Base-by-base conservation (phyloP, 2,113 vertebrate species). In the Sarotherodon lohbergeri region DNA sequence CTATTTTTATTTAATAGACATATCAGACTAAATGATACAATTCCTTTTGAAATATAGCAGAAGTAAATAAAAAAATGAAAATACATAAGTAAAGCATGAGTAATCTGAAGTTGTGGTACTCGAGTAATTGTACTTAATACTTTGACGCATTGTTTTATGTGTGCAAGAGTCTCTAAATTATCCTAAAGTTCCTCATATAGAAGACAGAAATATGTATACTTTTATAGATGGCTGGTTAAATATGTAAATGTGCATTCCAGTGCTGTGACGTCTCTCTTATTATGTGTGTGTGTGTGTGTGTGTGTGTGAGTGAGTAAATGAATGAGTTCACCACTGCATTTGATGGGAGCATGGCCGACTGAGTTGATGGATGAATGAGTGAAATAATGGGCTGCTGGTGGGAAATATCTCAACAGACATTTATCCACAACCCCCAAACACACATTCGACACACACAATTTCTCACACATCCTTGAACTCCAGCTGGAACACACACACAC, bases 381-480 rank as follows among this genome's bases (percentile, higher is more conserved):
- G 84, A 89, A 89, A 90, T 84, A 91, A 88, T 61, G 84, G 43
- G 46, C 80, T 85, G 76, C 86, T 92, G 91, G 90, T 93, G 90
- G 92, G 87, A 92, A 91, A 93, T 88, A 78, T 84, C 43, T 78
- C 17, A 56, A 82, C 80, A 88, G 8, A 54, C 84, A 63, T 57
- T 81, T 86, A 46, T 80, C 24, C 76, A 50, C 66, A 66, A 24
- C 46, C 56, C 81, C 55, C 16, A 32, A 80, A 78, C 73, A 59
- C 83, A 34, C 41, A 48, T 46, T 43, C 9, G 2, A 43, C 48
- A 76, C 48, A 82, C 85, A 79, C 56, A 73, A 43, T 61, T 43
- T 80, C 87, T 90, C 81, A 84, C 46, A 54, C 66, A 86, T 16
- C 9, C 57, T 61, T 14, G 36, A 84, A 80, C 32, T 82, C 92